Evolutionary conservation across 2,797 vertebrate species (phyloP).

Genomic region (Tangara arthus): DNA sequence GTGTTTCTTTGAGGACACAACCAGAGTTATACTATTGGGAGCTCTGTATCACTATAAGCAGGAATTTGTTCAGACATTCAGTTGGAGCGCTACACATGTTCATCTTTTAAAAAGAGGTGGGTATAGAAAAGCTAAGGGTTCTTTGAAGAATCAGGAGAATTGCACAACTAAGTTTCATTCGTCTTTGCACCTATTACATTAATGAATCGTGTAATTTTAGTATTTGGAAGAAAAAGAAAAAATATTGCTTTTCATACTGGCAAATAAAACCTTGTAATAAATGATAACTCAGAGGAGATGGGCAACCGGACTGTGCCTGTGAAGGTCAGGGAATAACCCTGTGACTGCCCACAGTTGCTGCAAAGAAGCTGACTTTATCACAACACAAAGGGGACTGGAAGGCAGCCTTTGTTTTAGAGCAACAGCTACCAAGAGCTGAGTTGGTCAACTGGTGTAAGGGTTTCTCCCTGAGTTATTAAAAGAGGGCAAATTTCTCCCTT

Average conservation of each 20-base stretch:
- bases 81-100: background rate
- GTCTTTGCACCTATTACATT: background rate
- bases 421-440: background rate
- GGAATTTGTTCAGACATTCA: slow-evolving; percentile 49
- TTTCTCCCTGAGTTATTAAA: background rate
- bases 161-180: background rate
- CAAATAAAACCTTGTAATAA: background rate
- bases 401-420: background rate
- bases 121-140: background rate
- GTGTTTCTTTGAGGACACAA: slow-evolving; percentile 56
- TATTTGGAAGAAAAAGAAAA: background rate
- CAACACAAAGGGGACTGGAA: background rate
- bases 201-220: background rate
- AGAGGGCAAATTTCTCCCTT: background rate
- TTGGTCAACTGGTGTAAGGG: background rate
- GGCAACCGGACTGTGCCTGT: rapidly evolving
- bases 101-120: background rate
- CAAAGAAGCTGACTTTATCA: background rate
- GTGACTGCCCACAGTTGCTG: background rate
- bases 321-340: background rate
- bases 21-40: slow-evolving; percentile 27
- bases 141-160: background rate
- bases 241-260: background rate
- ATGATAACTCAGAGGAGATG: background rate
- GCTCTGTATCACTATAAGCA: slow-evolving; percentile 1